These are phyloP conservation scores for Saturnia pavonia DNA, from an alignment of 2,888 invertebrate species.

Conservation along the genomic window DNA sequence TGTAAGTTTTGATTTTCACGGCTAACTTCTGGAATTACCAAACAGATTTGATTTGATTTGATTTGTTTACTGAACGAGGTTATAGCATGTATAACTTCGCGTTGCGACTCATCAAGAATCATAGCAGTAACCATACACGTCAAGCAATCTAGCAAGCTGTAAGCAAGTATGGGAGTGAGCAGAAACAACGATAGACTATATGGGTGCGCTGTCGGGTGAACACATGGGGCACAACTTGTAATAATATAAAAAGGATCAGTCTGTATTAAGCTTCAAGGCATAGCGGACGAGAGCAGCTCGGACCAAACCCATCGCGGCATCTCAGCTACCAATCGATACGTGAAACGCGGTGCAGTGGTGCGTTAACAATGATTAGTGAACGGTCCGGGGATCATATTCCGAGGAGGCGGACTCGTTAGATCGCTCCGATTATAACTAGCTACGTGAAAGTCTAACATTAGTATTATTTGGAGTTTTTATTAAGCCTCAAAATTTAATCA, in stretches of 20 bases:
- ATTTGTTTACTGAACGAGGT: no score
- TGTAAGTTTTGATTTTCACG: no score
- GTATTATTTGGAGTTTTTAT: neutral
- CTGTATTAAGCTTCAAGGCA: neutral
- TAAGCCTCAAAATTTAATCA: neutral
- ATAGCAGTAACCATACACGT: no score
- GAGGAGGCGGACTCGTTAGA: constrained; percentile 25
- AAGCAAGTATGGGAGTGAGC: no score
- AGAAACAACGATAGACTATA: no score
- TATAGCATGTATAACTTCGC: no score
- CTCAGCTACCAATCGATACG: constrained; percentile 59
- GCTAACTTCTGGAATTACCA: no score
- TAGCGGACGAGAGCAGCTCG: neutral
- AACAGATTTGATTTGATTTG: no score
- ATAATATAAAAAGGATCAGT: neutral
- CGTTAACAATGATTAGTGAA: constrained; percentile 71
- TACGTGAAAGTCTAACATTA: constrained; percentile 7
- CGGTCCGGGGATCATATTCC: constrained; percentile 63
- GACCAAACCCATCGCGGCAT: constrained; percentile 34
- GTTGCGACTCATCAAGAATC: no score
- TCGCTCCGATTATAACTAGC: constrained; percentile 10
- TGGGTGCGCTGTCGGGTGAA: no score
- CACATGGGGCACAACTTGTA: no score
- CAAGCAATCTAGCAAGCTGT: no score
- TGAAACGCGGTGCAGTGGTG: constrained; percentile 58